A percentile compares a stretch with the other conserved stretches of the same genome.
phyloP scores from a whole-genome alignment of 2,797 vertebrate species.

The Lacerta bilineata region DNA sequence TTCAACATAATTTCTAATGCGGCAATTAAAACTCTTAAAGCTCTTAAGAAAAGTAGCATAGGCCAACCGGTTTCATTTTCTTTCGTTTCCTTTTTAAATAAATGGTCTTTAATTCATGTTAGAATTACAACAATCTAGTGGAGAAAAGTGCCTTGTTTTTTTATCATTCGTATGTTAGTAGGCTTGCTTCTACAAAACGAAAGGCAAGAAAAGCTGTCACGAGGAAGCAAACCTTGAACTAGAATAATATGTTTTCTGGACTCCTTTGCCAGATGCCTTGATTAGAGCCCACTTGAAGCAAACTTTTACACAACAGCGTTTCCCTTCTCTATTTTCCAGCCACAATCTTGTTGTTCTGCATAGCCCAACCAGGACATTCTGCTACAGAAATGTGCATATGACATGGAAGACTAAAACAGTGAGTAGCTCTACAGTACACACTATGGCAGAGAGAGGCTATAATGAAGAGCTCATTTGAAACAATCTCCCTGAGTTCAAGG shows the following conservation, averaged over 20 bases:
- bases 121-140: neutral
- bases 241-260: neutral
- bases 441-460: neutral
- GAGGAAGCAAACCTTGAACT: neutral
- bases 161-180: neutral
- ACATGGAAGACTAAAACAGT: neutral
- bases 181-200: neutral
- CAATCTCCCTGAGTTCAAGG: neutral
- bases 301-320: neutral
- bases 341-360: neutral
- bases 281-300: neutral
- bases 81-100: neutral
- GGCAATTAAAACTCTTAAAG: constrained; percentile 9
- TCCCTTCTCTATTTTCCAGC: neutral
- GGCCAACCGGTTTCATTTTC: neutral
- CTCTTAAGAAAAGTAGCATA: constrained; percentile 5
- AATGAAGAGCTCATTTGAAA: neutral
- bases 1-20: neutral
- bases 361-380: too few relatives aligned
- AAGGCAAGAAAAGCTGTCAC: neutral
- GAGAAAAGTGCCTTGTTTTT: neutral
- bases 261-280: neutral
- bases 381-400: neutral
- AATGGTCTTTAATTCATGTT: neutral
- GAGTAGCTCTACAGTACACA: too few relatives aligned